Evolutionary conservation across 2,113 vertebrate genomes (phyloP), one percentile per base, ranked within the genome.

Genomic region (Misgurnus anguillicaudatus): DNA sequence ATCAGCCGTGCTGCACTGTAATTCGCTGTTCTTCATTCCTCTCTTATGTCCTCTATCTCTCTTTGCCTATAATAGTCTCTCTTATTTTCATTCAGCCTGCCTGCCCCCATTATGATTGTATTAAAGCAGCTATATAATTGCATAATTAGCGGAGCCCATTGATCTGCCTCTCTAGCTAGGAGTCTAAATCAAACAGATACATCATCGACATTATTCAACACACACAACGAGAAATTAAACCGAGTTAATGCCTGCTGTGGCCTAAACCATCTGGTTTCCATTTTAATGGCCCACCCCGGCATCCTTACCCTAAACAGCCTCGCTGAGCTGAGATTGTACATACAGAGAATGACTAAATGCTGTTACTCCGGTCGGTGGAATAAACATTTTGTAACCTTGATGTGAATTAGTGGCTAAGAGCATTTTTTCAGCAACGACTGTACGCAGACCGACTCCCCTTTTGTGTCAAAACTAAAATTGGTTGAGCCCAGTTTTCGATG

Each of bases 351-450:
- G 68, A 42, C 55, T 45, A 48, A 80, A 75, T 21, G 48, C 19
- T 61, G 63, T 58, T 75, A 53, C 65, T 19, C 60, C 17, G 70
- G 72, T 75, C 79, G 62, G 65, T 63, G 38, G 60, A 66, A 47
- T 72, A 76, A 77, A 62, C 53, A 63, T 70, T 31, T 79, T 72
- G 79, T 83, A 83, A 83, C 63, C 82, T 79, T 80, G 55, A 77
- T 77, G 62, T 41, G 57, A 68, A 51, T 62, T 10, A 19, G 13
- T 39, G 24, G 58, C 24, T 42, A 38, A 61, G 75, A 9, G 67
- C 21, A 48, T 58, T 38, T 36, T n/a, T 42, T 24, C 38, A 24
- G 41, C 11, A 53, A 45, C 31, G 6, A 39, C 31, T 57, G 74
- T 31, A 57, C 36, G 71, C 38, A 31, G 47, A 53, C 61, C 19